Base-by-base conservation (phyloP, 2,888 invertebrate species). In the Eurois occulta region DNA sequence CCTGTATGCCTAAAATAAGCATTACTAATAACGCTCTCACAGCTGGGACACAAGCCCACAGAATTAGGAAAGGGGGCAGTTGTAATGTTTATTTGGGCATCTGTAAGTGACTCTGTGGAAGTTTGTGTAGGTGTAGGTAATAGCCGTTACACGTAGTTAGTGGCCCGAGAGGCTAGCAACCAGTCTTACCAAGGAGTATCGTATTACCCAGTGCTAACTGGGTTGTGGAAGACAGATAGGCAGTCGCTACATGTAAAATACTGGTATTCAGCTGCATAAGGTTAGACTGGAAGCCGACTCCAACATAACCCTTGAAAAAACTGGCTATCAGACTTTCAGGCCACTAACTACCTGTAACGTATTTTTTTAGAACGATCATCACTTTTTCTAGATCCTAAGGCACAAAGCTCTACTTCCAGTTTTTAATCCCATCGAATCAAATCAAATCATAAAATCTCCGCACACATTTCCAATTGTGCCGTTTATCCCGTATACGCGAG, bases 401-500 rank as follows among this genome's bases (percentile, higher is more conserved):
- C 16, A 28, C 0, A 16, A 35, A 35, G n/a, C 11, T 35, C 11
- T 35, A 3, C 32, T 46, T 67, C 4, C 16, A 11, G 24, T 5
- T 1, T 41, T 24, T 68, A 71, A 43, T 21, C 48, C 48, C 2
- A 21, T 21, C 21, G 8, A 7, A 48, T 35, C 38, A 13, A 64
- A 65, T 65, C 16, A 70, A n/a, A 48, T 35, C 41, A 62, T 16
- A 58, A 67, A 78, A 58, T n/a, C 32, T 35, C 28, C 28, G 32
- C 65, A 35, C 65, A 78, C 64, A 46, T 64, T 67, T 83, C 86
- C 84, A 85, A 66, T 68, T 55, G 72, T 62, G 41, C 85, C 81
- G 70, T 65, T 77, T 80, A 73, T 80, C 88, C 72, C 58, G 21
- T 70, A 85, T 80, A 86, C 84, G 80, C 79, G 88, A 89, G 91